Evolutionary conservation across 2,888 invertebrate genomes (phyloP), one percentile per base, ranked within the genome.

Genomic region (Sphaerophoria rueppellii): DNA sequence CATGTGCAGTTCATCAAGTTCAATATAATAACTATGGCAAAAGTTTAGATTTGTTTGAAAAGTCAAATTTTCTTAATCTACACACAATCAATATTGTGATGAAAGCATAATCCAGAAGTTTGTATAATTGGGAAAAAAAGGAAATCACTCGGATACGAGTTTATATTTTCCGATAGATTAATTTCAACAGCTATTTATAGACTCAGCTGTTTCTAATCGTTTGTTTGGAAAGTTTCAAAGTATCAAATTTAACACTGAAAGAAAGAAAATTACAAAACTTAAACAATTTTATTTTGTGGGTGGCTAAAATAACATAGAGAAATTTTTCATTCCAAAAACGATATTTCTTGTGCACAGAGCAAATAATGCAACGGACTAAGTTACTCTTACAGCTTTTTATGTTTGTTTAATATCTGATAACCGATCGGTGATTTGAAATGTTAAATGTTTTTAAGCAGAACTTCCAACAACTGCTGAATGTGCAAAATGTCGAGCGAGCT

Each of bases 271-370:
- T 40, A 40, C 57, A 16, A 40, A 58, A 37, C 37, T 58, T 3
- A 24, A 58, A 40, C 12, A 58, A 14, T 9, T 11, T 24, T 43
- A 57, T 11, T 40, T 58, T 37, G 11, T 58, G 58, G 37, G 58
- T 58, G 58, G 16, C 12, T 58, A 16, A 6, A 58, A 40, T 50
- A 50, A 50, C 16, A 1, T 6, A 16, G 3, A 24, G 24, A 24
- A 24, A 3, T 24, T 50, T 16, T 50, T 16, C 5, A 16, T 50
- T 14, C 5, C 6, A 16, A 50, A 6, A 6, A 43, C 9, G 43
- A 4, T 43, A 6, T 0, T 43, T 43, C 12, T 11, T 43, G 4
- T 9, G 4, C 9, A 43, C 40, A 9, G 12, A 43, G 12, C n/a
- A n/a, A n/a, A 11, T 43, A 9, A 43, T 43, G 6, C 6, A 24